Evolutionary conservation across 1,140 invertebrate species (phyloP).

Genomic region (Drosophila carrolli): DNA sequence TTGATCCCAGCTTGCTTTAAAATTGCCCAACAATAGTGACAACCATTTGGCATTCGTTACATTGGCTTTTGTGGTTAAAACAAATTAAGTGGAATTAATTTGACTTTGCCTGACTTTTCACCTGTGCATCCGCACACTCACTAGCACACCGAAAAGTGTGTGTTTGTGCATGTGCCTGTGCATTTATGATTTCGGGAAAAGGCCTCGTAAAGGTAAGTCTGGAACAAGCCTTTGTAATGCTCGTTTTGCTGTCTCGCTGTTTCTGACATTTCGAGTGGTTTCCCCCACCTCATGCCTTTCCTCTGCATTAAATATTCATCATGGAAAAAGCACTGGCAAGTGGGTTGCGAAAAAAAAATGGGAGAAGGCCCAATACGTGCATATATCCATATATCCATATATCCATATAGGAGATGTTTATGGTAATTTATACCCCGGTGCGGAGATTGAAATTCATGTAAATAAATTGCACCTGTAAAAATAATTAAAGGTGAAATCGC

Average conservation of each 20-base stretch:
- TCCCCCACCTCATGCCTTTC: not conserved
- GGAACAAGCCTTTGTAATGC: constrained; percentile 56
- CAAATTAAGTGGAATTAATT: constrained; percentile 81
- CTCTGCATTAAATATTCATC: constrained; percentile 67
- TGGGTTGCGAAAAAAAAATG: constrained; percentile 15
- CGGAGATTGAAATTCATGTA: constrained; percentile 66
- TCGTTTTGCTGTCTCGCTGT: constrained; percentile 60
- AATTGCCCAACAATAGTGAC: constrained; percentile 16
- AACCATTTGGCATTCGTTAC: constrained; percentile 42
- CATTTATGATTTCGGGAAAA: constrained; percentile 68
- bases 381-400: constrained; percentile 31
- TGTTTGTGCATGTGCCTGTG: constrained; percentile 3
- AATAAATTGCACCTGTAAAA: constrained; percentile 54
- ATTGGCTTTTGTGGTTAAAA: constrained; percentile 71
- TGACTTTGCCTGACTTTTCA: constrained; percentile 71
- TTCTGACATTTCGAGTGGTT: constrained; percentile 68
- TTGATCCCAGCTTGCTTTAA: not conserved
- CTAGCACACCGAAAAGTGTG: constrained; percentile 9
- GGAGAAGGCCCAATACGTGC: constrained; percentile 21
- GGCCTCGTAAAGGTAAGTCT: constrained; percentile 45
- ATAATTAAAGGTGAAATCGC: constrained; percentile 57
- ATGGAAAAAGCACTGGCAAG: constrained; percentile 38
- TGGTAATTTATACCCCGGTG: constrained; percentile 55
- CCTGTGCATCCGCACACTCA: constrained; percentile 62
- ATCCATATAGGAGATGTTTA: constrained; percentile 45